Evolutionary conservation across 2,888 invertebrate genomes (phyloP), one percentile per base, ranked within the genome.

Genomic region (Clivina fossor): DNA sequence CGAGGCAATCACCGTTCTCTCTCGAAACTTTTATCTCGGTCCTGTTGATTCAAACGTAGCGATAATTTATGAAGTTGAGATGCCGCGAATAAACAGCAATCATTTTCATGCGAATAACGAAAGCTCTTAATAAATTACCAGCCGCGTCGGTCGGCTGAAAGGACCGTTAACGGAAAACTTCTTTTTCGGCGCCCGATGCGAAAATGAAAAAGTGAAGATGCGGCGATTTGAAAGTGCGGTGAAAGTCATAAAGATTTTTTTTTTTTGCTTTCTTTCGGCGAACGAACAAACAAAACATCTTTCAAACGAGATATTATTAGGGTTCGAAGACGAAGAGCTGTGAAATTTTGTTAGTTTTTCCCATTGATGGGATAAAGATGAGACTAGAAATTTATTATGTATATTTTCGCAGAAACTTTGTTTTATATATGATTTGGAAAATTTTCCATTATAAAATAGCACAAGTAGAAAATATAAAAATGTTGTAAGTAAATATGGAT

Each of bases 121-220:
- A 38, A 38, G 38, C 38, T 38, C 20, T 38, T 38, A 18, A 38
- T 38, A 38, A 38, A 38, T 38, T 38, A 38, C 38, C 38, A 7
- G 2, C n/a, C 8, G 38, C 19, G 13, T 18, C 16, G n/a, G n/a
- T n/a, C 18, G 11, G 16, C 26, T 26, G 19, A 16, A 13, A 4
- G 5, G n/a, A n/a, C 16, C 9, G 13, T 38, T 20, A 38, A 38
- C 18, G 18, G 19, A 38, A n/a, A 38, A 19, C 18, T 38, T 38
- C 5, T 38, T 2, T n/a, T 38, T 2, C 18, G 7, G 5, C 4
- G 38, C 20, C 38, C 16, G n/a, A n/a, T n/a, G n/a, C n/a, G n/a
- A n/a, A n/a, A 19, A 19, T 9, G 18, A 19, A 9, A 38, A 38
- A 19, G 11, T 38, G 20, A 19, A 38, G 9, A 38, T 20, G 15